Evolutionary conservation across 2,888 invertebrate genomes (phyloP), one percentile per base, ranked within the genome.

Genomic region (Meteorus cinctellus): DNA sequence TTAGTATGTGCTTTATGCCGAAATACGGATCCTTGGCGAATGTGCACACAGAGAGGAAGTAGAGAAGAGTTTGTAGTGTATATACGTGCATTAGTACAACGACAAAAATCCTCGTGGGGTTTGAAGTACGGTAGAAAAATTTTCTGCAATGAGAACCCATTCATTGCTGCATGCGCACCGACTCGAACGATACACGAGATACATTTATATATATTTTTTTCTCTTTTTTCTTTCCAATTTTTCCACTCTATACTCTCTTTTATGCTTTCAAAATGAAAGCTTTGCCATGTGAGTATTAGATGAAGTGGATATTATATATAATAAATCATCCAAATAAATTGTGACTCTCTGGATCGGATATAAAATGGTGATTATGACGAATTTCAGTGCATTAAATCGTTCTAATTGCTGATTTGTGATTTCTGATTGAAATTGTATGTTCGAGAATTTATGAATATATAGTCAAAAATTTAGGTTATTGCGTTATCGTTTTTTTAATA

Each of bases 111-210:
- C 73, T 74, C 59, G 62, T 48, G 69, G 60, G 71, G 77, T 75
- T 77, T 74, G 74, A 77, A 80, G 79, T 76, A 79, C 76, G 68
- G 76, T 72, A 70, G 78, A 79, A 78, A 73, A 76, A 77, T 78
- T 80, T 79, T 75, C 74, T 69, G 66, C 73, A 76, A 73, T 72
- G 75, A 68, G 76, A 78, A 78, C 75, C 77, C 78, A 80, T 80
- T 77, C 74, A 67, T 79, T 73, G 59, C 60, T 71, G 62, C 36
- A 62, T 41, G 41, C 60, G 60, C 41, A 41, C 41, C 12, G 45
- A 34, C 62, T 24, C 36, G 62, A 36, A 34, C 4, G 8, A 71
- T 60, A 71, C 36, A 71, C n/a, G 19, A 36, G 60, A 71, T 71
- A 59, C 41, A 60, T 72, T 51, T 72, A 29, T 62, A 36, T 73